A percentile compares a stretch with the other conserved stretches of the same genome.
phyloP scores from a whole-genome alignment of 2,113 vertebrate genomes.

The Crotalus horridus region DNA sequence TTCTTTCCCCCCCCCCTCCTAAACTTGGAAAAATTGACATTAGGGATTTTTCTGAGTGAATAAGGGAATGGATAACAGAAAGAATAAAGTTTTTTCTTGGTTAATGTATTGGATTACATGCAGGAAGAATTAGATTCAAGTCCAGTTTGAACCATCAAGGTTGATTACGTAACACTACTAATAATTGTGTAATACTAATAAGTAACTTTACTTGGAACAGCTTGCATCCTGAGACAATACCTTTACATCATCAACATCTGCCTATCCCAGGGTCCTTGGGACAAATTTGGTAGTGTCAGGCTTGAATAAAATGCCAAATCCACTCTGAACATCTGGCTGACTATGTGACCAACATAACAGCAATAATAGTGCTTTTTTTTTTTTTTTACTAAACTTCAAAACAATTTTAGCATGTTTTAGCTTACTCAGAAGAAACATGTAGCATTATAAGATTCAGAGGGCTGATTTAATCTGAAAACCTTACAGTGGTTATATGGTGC shows the following conservation, averaged over 20 bases:
- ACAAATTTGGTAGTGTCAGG: neutral
- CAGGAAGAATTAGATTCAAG: neutral
- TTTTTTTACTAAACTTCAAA: neutral
- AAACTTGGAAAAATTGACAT: neutral
- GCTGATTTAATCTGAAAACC: neutral
- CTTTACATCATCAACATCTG: neutral
- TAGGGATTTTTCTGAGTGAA: neutral
- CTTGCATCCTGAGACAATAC: neutral
- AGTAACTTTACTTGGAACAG: neutral
- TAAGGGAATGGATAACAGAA: neutral
- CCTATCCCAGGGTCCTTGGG: neutral
- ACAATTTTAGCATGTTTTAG: neutral
- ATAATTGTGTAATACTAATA: neutral
- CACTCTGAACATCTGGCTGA: neutral
- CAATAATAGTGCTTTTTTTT: neutral
- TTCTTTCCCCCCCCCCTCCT: accelerated
- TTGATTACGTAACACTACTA: neutral
- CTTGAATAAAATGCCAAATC: neutral
- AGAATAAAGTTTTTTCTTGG: neutral
- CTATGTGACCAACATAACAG: neutral
- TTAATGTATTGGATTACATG: neutral
- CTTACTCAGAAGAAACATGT: neutral
- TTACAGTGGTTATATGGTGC: neutral
- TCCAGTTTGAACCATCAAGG: neutral
- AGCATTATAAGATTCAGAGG: neutral